Conservation (phyloP, 2,888 invertebrate genomes). For the Athalia rosae region DNA sequence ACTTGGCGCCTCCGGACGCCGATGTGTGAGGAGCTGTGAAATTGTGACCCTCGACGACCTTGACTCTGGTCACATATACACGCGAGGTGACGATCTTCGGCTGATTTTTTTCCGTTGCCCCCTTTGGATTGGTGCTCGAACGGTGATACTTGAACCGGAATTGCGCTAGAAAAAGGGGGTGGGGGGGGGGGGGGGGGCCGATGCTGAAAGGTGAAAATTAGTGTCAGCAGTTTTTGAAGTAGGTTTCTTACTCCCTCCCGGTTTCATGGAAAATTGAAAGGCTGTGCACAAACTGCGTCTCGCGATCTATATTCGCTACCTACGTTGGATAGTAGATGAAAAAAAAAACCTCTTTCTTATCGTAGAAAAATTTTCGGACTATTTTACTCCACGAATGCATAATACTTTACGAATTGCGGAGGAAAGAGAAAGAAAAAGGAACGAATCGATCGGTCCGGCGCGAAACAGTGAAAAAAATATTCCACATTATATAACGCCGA, state of each 20-base stretch:
- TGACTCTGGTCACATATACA: constrained; percentile 18
- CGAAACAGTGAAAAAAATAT: no score
- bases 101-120: not conserved
- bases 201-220: constrained; percentile 19
- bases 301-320: no score
- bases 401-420: no score
- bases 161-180: not conserved
- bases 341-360: no score
- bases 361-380: no score
- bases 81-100: not conserved
- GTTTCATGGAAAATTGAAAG: not conserved
- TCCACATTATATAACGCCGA: no score
- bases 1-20: not conserved
- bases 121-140: constrained; percentile 30
- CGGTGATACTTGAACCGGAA: constrained; percentile 18
- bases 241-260: not conserved
- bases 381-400: no score
- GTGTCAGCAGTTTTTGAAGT: constrained; percentile 18
- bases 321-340: no score
- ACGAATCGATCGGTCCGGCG: no score
- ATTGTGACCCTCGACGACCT: constrained; percentile 8
- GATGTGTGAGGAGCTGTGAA: constrained; percentile 21
- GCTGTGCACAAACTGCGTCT: not conserved
- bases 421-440: no score
- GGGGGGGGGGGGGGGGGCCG: not conserved